These are phyloP conservation scores for Morpho deidamia DNA, from an alignment of 2,888 invertebrate genomes.

Conservation along the genomic window DNA sequence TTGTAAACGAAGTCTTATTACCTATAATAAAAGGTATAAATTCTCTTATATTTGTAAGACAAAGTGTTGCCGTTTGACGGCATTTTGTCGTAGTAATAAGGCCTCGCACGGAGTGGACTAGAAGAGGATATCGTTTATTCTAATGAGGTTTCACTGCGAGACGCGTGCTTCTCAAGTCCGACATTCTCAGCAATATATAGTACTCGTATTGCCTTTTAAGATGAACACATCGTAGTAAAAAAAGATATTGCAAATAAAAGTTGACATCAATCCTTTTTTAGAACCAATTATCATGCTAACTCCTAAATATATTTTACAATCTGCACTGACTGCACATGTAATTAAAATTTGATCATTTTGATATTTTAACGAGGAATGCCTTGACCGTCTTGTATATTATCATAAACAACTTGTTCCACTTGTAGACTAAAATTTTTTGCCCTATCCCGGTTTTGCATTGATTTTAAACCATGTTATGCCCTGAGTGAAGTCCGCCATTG, in stretches of 20 bases:
- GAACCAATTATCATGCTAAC: too few relatives aligned
- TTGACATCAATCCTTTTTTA: not conserved
- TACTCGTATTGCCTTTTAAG: slow-evolving; percentile 33
- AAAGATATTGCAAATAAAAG: slow-evolving; percentile 2
- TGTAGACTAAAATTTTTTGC: too few relatives aligned
- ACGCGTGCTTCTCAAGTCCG: slow-evolving; percentile 47
- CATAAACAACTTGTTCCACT: too few relatives aligned
- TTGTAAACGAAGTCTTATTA: slow-evolving; percentile 39
- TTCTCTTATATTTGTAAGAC: slow-evolving; percentile 31
- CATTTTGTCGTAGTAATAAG: slow-evolving; percentile 77
- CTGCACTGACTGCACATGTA: too few relatives aligned
- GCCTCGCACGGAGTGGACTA: slow-evolving; percentile 73
- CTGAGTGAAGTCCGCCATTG: too few relatives aligned
- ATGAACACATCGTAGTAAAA: slow-evolving; percentile 14
- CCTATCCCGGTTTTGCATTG: too few relatives aligned
- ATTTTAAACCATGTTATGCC: too few relatives aligned
- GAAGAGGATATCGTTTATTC: slow-evolving; percentile 78
- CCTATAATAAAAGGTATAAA: slow-evolving; percentile 30
- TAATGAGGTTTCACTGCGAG: slow-evolving; percentile 67
- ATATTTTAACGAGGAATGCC: too few relatives aligned
- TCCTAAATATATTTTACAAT: too few relatives aligned
- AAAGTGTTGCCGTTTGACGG: slow-evolving; percentile 61
- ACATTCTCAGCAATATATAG: slow-evolving; percentile 31
- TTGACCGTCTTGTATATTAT: too few relatives aligned
- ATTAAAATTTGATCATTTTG: too few relatives aligned